Evolutionary conservation across 1,140 invertebrate species (phyloP).

Genomic region (Polypedilum pembai): DNA sequence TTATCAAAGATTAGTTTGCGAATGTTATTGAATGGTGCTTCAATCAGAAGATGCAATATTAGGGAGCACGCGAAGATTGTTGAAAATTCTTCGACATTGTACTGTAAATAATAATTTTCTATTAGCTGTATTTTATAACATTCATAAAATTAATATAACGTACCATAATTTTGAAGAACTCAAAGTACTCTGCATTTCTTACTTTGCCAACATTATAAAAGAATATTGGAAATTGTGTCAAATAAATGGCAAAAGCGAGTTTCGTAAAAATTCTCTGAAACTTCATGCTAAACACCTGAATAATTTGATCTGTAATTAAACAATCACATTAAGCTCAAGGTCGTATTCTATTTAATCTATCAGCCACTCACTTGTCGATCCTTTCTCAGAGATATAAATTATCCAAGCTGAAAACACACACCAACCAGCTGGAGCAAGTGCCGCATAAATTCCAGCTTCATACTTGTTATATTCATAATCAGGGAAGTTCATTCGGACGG

Average conservation of each 20-base stretch:
- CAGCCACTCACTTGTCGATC: constrained; percentile 44
- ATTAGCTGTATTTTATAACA: background rate
- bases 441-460: constrained; percentile 59
- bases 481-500: constrained; percentile 56
- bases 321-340: background rate
- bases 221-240: constrained; percentile 61
- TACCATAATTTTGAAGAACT: constrained; percentile 49
- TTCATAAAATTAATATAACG: constrained; percentile 33
- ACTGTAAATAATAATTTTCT: constrained; percentile 40
- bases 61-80: constrained; percentile 51
- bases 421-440: constrained; percentile 65
- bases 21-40: constrained; percentile 61
- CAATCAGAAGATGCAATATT: constrained; percentile 55
- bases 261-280: constrained; percentile 46
- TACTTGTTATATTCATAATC: constrained; percentile 56
- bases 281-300: constrained; percentile 34
- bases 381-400: constrained; percentile 50
- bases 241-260: constrained; percentile 57
- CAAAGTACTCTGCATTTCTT: constrained; percentile 48
- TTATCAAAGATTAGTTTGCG: constrained; percentile 48
- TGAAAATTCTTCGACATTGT: constrained; percentile 50
- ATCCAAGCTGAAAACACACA: constrained; percentile 56
- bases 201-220: constrained; percentile 57
- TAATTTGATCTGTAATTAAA: constrained; percentile 29
- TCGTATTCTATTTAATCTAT: constrained; percentile 33